Percentiles rank a stretch among this genome's conserved stretches.
These are phyloP conservation scores for Anthopleura xanthogrammica DNA, from an alignment of 92 coral and sea anemone genomes.

Conservation along the genomic window DNA sequence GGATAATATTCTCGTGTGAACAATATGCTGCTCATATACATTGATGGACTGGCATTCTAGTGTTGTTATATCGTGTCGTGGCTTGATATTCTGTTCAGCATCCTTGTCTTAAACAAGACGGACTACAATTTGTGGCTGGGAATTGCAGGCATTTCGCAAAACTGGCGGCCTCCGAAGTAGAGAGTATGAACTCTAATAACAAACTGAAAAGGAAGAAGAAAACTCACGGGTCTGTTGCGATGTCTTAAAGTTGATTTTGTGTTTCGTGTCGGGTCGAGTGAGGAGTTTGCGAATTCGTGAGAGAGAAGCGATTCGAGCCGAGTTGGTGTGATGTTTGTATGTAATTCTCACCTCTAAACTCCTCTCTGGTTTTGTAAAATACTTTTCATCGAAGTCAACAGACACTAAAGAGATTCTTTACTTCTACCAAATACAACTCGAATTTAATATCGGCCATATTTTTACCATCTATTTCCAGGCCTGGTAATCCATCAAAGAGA, in stretches of 20 bases:
- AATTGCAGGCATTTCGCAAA: slow-evolving; percentile 47
- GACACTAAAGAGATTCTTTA: slow-evolving; percentile 16
- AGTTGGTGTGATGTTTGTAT: slow-evolving; percentile 83
- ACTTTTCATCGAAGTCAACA: slow-evolving; percentile 25
- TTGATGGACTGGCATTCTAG: slow-evolving; percentile 24
- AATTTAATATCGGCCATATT: slow-evolving; percentile 12
- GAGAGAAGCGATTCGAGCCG: slow-evolving; percentile 79
- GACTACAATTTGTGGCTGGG: slow-evolving; percentile 47
- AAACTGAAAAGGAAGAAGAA: slow-evolving; percentile 96
- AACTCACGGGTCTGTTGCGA: slow-evolving; percentile 84
- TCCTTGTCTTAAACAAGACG: slow-evolving; percentile 55
- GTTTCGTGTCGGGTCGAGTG: slow-evolving; percentile 59
- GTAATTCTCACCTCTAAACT: slow-evolving; percentile 73
- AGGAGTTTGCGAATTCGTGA: slow-evolving; percentile 72
- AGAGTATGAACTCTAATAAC: slow-evolving; percentile 71
- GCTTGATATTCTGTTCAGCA: slow-evolving; percentile 59
- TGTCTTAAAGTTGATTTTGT: slow-evolving; percentile 58
- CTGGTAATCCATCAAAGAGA: slow-evolving; percentile 98
- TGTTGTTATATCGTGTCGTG: slow-evolving; percentile 18
- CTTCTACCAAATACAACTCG: slow-evolving; percentile 9
- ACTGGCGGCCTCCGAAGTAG: slow-evolving; percentile 83
- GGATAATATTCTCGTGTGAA: slow-evolving; percentile 12
- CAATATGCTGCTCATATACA: not conserved
- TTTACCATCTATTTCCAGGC: slow-evolving; percentile 59
- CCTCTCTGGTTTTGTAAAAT: slow-evolving; percentile 55